Conservation (phyloP, 2,888 invertebrate species). For the Chloroclystis v-ata region DNA sequence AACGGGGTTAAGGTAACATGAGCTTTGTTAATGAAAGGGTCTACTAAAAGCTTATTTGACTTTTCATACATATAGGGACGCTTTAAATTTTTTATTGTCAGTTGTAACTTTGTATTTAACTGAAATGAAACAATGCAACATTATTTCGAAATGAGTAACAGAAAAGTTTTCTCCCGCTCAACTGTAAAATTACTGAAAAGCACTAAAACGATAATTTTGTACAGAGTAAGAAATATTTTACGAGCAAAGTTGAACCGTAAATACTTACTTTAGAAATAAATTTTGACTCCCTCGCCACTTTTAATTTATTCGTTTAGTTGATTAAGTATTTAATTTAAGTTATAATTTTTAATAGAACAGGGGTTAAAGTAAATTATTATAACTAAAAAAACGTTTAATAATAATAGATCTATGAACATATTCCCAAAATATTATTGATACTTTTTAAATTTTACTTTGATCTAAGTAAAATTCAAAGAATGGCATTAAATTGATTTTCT, state of each 20-base stretch:
- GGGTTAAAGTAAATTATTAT: no score
- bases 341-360: neutral
- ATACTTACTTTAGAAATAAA: constrained; percentile 12
- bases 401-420: no score
- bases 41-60: neutral
- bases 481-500: no score
- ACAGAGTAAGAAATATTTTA: constrained; percentile 12
- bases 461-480: no score
- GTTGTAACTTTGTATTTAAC: neutral
- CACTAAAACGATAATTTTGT: constrained; percentile 38
- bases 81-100: neutral
- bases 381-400: no score
- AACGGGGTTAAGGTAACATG: neutral
- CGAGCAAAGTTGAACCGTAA: constrained; percentile 13
- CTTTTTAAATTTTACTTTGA: no score
- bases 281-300: neutral
- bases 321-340: neutral
- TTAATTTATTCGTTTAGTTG: constrained; percentile 1
- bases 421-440: no score
- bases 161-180: constrained; percentile 1
- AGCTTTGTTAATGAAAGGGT: constrained; percentile 1
- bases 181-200: constrained; percentile 3
- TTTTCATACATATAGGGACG: no score
- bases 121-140: neutral
- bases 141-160: neutral